Evolutionary conservation across 2,797 vertebrate species (phyloP), one percentile per base, ranked within the genome.

Genomic region (Corythornis leucogaster): DNA sequence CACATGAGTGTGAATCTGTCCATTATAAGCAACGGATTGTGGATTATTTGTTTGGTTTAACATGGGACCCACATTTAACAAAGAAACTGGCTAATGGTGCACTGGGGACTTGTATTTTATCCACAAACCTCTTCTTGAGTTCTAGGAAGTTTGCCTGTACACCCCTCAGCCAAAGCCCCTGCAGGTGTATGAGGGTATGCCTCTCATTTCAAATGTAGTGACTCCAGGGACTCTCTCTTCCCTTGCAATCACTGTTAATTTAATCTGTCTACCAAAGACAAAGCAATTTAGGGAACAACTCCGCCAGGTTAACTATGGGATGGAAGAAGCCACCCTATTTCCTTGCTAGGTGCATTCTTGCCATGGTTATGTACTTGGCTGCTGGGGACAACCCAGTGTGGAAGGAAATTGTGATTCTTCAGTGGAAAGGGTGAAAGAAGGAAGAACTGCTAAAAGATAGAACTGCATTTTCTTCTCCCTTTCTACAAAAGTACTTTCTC

Each of bases 11-110:
- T 71, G 28, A 62, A 87, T 75, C 71, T 87, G 86, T 87, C 13
- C 66, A 50, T 64, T 82, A 68, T 89, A 93, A 94, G 71, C 71
- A 90, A 85, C 79, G 80, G 94, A 55, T 67, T 85, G 78, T 82
- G 76, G 46, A 57, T 95, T 94, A 76, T 61, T 79, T 92, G 12
- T 5, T 35, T 22, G 45, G 24, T 16, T 51, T 35, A 58, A 7
- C 4, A 42, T 20, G 48, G 9, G n/a, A 64, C 19, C 2, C 15
- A 8, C 5, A 22, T 43, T 78, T 75, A 15, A 38, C 2, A 12
- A 53, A 62, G n/a, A 30, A 69, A 26, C 7, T 51, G 18, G 16
- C 5, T 69, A 26, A 18, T 28, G 33, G 19, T 42, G 2, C 5
- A 31, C n/a, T 17, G 7, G 1, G 2, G 17, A 8, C 13, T 61